phyloP scores from a whole-genome alignment of 2,888 invertebrate genomes.

The Melikaiella ostensackeni region DNA sequence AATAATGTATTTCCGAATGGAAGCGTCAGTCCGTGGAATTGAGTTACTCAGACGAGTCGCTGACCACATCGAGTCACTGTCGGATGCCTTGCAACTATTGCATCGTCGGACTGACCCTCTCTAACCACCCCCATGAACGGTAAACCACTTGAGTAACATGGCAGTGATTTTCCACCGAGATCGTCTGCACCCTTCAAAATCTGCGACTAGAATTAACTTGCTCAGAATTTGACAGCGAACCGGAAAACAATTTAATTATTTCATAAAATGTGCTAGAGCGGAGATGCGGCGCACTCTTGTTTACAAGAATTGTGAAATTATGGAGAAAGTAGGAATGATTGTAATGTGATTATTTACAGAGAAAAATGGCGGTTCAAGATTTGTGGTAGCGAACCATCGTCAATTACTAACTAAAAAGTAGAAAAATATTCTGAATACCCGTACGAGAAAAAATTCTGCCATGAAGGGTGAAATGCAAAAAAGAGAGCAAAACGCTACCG shows the following conservation, averaged over 20 bases:
- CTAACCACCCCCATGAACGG: constrained; percentile 53
- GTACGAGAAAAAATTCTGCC: too few species aligned
- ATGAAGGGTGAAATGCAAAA: too few species aligned
- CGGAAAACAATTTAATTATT: background rate
- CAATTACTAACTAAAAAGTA: too few species aligned
- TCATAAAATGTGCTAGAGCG: background rate
- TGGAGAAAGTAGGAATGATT: too few species aligned
- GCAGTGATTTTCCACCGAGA: constrained; percentile 58
- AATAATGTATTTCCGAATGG: constrained; percentile 65
- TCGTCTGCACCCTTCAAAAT: constrained; percentile 18
- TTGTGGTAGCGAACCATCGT: too few species aligned
- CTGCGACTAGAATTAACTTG: background rate
- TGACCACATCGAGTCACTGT: constrained; percentile 73
- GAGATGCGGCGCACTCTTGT: background rate
- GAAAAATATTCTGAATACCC: too few species aligned
- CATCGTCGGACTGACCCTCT: constrained; percentile 64
- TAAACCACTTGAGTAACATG: constrained; percentile 61
- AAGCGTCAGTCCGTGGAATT: constrained; percentile 70
- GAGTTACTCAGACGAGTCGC: constrained; percentile 69
- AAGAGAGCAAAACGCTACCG: too few species aligned
- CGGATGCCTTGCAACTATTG: constrained; percentile 65
- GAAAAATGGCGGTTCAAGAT: too few species aligned
- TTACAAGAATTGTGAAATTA: background rate
- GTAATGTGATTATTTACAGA: too few species aligned
- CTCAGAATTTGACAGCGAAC: background rate